phyloP scores from a whole-genome alignment of 2,888 invertebrate genomes.

The Gonocerus acuteangulatus region DNA sequence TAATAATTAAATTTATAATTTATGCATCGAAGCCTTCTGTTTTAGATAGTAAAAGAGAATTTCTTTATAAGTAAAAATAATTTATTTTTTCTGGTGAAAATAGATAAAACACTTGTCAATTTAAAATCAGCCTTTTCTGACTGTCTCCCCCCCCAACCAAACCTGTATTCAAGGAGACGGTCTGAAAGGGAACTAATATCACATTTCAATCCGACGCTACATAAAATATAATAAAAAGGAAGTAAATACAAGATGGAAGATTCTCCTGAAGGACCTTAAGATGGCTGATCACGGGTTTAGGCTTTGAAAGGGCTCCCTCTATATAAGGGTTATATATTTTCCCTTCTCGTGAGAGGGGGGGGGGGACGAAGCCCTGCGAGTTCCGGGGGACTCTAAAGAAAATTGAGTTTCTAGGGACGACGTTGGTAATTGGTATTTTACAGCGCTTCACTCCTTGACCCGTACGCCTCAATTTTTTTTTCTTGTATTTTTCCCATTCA shows the following conservation, averaged over 20 bases:
- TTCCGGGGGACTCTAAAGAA: constrained; percentile 6
- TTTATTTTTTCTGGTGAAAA: no score
- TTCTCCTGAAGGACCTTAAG: background rate
- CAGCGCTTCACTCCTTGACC: constrained; percentile 2
- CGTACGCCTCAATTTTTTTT: background rate
- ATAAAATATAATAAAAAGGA: background rate
- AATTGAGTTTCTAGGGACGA: constrained; percentile 20
- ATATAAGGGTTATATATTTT: constrained; percentile 19
- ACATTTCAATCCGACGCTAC: constrained; percentile 1
- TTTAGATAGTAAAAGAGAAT: no score
- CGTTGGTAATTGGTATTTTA: constrained; percentile 18
- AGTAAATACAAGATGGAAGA: background rate
- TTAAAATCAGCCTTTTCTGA: no score
- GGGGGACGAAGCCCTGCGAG: background rate
- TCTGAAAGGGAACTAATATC: background rate
- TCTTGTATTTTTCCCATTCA: no score
- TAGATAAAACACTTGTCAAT: no score
- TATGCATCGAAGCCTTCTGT: no score
- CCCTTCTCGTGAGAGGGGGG: constrained; percentile 2
- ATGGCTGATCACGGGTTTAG: constrained; percentile 10
- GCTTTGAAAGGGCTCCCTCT: background rate
- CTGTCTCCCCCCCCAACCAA: no score
- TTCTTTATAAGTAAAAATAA: no score
- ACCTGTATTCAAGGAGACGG: no score
- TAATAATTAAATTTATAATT: no score